phyloP scores from a whole-genome alignment of 2,797 vertebrate species.

The Oceanodroma leucorhoa region DNA sequence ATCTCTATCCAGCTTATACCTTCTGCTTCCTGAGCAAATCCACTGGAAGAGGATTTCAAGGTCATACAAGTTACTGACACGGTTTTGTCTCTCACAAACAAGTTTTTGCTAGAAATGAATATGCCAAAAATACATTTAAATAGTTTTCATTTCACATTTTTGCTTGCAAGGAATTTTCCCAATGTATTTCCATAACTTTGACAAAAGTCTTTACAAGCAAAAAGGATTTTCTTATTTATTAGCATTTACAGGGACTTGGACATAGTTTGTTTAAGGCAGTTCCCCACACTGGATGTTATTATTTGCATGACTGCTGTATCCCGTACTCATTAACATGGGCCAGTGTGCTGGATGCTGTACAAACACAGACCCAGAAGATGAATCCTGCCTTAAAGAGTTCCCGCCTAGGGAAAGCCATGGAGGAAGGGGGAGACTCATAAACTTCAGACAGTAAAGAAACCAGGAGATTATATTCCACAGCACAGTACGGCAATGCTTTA shows the following conservation, averaged over 20 bases:
- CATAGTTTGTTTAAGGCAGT: neutral
- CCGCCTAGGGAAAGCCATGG: fast-evolving
- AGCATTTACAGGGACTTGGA: neutral
- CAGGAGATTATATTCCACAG: neutral
- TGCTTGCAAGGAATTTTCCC: neutral
- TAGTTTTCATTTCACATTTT: neutral
- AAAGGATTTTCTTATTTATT: neutral
- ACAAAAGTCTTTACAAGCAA: neutral
- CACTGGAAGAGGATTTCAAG: neutral
- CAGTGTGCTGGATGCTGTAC: neutral
- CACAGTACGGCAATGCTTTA: fast-evolving
- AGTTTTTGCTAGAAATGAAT: neutral
- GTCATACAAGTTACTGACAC: neutral
- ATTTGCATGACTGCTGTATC: neutral
- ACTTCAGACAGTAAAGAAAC: neutral
- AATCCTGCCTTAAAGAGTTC: neutral
- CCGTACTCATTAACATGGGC: neutral
- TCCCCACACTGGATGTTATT: neutral
- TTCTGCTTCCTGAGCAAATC: neutral
- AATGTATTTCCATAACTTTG: neutral
- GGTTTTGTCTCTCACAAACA: neutral
- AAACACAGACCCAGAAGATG: neutral
- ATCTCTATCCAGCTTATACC: neutral
- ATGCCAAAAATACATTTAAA: neutral
- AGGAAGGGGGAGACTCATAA: neutral